phyloP scores from a whole-genome alignment of 2,113 vertebrate genomes.

The Paracanthobrama guichenoti region DNA sequence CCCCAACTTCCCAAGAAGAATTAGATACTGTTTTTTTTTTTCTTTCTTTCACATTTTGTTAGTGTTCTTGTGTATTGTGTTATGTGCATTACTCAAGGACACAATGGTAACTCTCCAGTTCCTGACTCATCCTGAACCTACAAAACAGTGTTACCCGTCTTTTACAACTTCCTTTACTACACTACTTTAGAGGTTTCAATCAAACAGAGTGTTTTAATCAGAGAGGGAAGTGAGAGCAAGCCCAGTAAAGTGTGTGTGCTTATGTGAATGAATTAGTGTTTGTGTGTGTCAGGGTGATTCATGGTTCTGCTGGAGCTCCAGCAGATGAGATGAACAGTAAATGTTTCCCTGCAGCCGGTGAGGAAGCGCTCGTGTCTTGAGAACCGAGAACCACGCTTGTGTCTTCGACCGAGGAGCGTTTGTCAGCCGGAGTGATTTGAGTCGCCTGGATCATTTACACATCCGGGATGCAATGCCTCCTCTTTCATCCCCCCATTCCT shows the following conservation, averaged over 20 bases:
- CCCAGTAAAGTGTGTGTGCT: neutral
- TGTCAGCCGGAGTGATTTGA: slow-evolving; percentile 40
- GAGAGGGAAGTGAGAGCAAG: neutral
- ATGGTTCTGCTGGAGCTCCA: slow-evolving; percentile 26
- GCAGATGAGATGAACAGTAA: slow-evolving; percentile 47
- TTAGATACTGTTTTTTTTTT: neutral
- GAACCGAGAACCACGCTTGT: slow-evolving; percentile 22
- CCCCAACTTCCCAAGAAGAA: neutral
- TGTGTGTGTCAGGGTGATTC: slow-evolving; percentile 46
- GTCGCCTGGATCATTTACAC: slow-evolving; percentile 32
- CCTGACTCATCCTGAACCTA: neutral
- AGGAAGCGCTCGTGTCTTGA: slow-evolving; percentile 42
- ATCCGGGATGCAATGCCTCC: neutral
- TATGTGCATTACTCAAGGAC: neutral
- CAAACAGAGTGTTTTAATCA: slow-evolving; percentile 23
- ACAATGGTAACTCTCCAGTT: neutral
- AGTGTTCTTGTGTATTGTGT: neutral
- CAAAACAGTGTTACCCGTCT: neutral
- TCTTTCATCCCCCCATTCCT: neutral
- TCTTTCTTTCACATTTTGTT: neutral
- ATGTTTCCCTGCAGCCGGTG: slow-evolving; percentile 28
- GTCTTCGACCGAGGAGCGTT: slow-evolving; percentile 23
- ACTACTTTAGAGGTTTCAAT: slow-evolving; percentile 8
- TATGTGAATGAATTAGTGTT: neutral
- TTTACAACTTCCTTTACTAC: slow-evolving; percentile 13